Conservation (phyloP, 2,888 invertebrate species). For the Drosophila leonis region DNA sequence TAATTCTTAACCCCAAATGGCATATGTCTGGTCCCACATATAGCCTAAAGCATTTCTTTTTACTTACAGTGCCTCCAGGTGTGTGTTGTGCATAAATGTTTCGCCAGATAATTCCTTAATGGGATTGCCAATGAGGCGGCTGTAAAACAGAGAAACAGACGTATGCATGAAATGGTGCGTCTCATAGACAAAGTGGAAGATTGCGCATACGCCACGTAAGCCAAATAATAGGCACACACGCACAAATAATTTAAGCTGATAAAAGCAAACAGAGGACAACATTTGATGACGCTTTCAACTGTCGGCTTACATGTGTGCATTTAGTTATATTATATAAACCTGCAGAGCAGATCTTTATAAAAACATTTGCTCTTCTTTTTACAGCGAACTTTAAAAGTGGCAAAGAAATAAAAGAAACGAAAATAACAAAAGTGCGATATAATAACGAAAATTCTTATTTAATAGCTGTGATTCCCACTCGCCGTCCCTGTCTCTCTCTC, state of each 20-base stretch:
- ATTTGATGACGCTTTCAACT: conserved; percentile 48
- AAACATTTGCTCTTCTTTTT: conserved; percentile 3
- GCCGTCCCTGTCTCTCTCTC: background rate
- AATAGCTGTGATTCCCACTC: conserved; percentile 50
- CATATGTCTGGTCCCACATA: conserved; percentile 21
- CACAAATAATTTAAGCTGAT: conserved; percentile 42
- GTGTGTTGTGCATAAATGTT: conserved; percentile 84
- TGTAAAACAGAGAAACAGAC: conserved; percentile 69
- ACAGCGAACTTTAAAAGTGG: conserved; percentile 52
- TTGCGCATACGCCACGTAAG: conserved; percentile 62
- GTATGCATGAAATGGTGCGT: conserved; percentile 41
- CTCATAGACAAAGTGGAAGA: conserved; percentile 32
- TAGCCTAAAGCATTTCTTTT: conserved; percentile 2
- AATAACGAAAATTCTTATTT: conserved; percentile 72
- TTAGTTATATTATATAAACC: conserved; percentile 9
- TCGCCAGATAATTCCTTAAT: conserved; percentile 85
- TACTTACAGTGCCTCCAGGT: conserved; percentile 87
- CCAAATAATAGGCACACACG: conserved; percentile 59
- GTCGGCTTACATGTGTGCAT: conserved; percentile 28
- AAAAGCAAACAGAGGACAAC: conserved; percentile 41
- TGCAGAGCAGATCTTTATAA: conserved; percentile 52
- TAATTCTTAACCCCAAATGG: conserved; percentile 29
- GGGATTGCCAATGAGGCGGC: conserved; percentile 86
- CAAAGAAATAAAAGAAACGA: conserved; percentile 50
- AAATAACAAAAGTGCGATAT: conserved; percentile 45